Evolutionary conservation across 2,113 vertebrate genomes (phyloP), one percentile per base, ranked within the genome.

Genomic region (Otolemur garnettii): DNA sequence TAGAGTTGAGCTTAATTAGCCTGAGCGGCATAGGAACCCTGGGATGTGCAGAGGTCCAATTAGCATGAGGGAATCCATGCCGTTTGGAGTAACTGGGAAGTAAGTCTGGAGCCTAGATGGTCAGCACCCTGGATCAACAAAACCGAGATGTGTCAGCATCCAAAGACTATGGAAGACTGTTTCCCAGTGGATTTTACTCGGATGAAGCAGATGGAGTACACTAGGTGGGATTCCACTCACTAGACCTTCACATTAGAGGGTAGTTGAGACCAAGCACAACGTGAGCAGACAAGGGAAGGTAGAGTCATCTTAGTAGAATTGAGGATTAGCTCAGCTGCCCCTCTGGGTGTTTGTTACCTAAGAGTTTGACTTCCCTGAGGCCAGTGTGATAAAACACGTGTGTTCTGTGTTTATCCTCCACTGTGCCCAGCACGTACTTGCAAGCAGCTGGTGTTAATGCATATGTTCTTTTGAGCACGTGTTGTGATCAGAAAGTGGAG

Each of bases 291-390:
- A 33, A 83, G 28, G 11, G 15, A 64, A 13, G 18, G 7, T 71
- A 57, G 80, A 81, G 66, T 87, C 42, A 24, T 6, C 10, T 88
- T 50, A 62, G 60, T 15, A 64, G 57, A 45, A 53, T 3, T 42
- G 42, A 60, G 7, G 19, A 30, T 8, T 75, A 14, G 15, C 55
- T 79, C 26, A 95, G 50, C n/a, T 69, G 11, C 17, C 57, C 55
- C 38, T 87, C 7, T 83, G 19, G 2, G 28, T 79, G 24, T 64
- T 71, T 79, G 24, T 64, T 71, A 81, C 26, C 87, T 38, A 83
- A 72, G 77, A n/a, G n/a, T 60, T 66, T 84, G 78, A 84, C 79
- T 84, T 84, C 93, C 78, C 83, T 35, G 35, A 79, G 26, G 62
- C 18, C 33, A 35, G 72, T 24, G 24, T 12, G 45, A 15, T 79